These are phyloP conservation scores for Hydrocynus forskahlii DNA, from an alignment of 2,797 vertebrate species.

Conservation along the genomic window DNA sequence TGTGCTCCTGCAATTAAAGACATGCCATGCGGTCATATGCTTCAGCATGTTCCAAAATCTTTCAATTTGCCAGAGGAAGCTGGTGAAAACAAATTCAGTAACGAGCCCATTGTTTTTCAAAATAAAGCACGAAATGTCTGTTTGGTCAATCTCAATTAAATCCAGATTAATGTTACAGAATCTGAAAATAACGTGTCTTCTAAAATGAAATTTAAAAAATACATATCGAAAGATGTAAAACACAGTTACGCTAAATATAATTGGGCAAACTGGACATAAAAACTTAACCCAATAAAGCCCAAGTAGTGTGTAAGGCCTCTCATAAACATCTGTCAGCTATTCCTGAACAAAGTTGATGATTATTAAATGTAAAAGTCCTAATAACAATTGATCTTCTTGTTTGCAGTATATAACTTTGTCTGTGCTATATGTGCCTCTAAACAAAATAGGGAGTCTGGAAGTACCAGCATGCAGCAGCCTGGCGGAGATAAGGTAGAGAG, in stretches of 20 bases:
- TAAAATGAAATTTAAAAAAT: not conserved
- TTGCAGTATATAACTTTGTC: slow-evolving; percentile 41
- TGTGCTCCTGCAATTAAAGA: slow-evolving; percentile 64
- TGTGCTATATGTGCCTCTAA: slow-evolving; percentile 78
- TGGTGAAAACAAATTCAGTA: slow-evolving; percentile 67
- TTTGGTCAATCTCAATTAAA: slow-evolving; percentile 56
- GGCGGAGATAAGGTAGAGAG: slow-evolving; percentile 81
- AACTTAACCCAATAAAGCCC: not conserved
- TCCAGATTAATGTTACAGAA: slow-evolving; percentile 39
- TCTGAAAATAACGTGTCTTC: not conserved
- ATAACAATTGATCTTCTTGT: slow-evolving; percentile 71
- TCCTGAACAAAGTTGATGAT: slow-evolving; percentile 5
- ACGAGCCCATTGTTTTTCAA: slow-evolving; percentile 69
- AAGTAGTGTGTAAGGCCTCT: not conserved
- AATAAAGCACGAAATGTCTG: slow-evolving; percentile 44
- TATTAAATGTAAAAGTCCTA: slow-evolving; percentile 64
- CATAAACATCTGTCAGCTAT: slow-evolving; percentile 1
- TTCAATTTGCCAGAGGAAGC: slow-evolving; percentile 61
- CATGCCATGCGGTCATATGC: slow-evolving; percentile 57
- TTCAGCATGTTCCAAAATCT: slow-evolving; percentile 57
- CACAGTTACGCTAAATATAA: slow-evolving; percentile 52
- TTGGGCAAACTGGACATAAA: not conserved
- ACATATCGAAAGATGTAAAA: slow-evolving; percentile 12
- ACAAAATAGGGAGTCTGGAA: slow-evolving; percentile 61
- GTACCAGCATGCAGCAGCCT: slow-evolving; percentile 89